Evolutionary conservation across 2,888 invertebrate species (phyloP).

Genomic region (Harpagoxenus sublaevis): DNA sequence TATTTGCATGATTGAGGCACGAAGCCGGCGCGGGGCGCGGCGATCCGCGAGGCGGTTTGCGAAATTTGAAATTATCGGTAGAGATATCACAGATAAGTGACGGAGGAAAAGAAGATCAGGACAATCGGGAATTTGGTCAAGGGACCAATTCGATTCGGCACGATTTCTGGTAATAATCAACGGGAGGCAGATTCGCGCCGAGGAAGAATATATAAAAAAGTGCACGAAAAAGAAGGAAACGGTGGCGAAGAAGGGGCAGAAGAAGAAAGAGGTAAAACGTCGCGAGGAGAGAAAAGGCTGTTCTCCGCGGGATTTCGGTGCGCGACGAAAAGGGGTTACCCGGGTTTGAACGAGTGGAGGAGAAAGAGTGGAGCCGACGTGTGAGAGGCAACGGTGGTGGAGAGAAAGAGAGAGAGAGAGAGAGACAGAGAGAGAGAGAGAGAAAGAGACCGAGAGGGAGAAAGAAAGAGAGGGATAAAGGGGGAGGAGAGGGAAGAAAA

Average conservation of each 20-base stretch:
- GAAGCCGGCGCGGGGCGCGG: neutral
- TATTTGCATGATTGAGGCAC: constrained; percentile 40
- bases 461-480: constrained; percentile 44
- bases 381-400: constrained; percentile 52
- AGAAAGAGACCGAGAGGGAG: constrained; percentile 17
- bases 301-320: constrained; percentile 74
- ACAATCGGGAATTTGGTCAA: constrained; percentile 36
- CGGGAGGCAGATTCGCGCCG: constrained; percentile 29
- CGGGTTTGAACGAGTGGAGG: constrained; percentile 52
- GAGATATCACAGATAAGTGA: constrained; percentile 33
- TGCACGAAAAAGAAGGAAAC: constrained; percentile 46
- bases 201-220: constrained; percentile 20
- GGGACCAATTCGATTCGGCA: constrained; percentile 29
- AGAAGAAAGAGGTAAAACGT: constrained; percentile 50
- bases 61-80: constrained; percentile 32
- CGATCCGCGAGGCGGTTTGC: constrained; percentile 23
- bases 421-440: constrained; percentile 39
- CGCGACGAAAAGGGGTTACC: constrained; percentile 73
- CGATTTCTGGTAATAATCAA: constrained; percentile 22
- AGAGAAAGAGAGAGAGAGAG: constrained; percentile 16
- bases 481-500: constrained; percentile 66
- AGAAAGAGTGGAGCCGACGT: constrained; percentile 49
- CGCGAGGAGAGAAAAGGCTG: constrained; percentile 62
- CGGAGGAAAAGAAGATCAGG: constrained; percentile 36
- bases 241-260: constrained; percentile 20